phyloP scores from a whole-genome alignment of 2,113 vertebrate species.

The Tretioscincus oriximinensis region DNA sequence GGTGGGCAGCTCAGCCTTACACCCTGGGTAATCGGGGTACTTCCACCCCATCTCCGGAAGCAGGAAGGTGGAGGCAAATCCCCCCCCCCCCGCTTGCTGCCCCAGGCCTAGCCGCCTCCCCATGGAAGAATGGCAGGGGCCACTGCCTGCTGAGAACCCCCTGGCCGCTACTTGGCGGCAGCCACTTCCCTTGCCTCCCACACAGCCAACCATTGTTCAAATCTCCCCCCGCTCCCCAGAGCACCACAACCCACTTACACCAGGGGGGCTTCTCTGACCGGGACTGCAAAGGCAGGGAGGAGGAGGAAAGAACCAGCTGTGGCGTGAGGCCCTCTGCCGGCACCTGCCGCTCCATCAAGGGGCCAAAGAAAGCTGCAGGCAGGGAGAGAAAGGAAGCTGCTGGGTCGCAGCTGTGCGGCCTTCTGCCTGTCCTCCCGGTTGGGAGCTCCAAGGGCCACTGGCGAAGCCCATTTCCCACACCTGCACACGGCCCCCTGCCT shows the following conservation, averaged over 20 bases:
- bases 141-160: too few species aligned
- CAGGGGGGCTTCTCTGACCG: slow-evolving; percentile 91
- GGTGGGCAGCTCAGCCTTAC: too few species aligned
- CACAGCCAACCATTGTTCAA: neutral
- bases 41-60: neutral
- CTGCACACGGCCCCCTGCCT: neutral
- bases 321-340: slow-evolving; percentile 84
- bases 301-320: slow-evolving; percentile 84
- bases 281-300: slow-evolving; percentile 79
- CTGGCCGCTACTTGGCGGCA: neutral
- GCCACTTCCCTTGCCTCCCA: too few species aligned
- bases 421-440: neutral
- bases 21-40: neutral
- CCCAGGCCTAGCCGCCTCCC: too few species aligned
- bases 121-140: too few species aligned
- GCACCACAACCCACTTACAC: slow-evolving; percentile 82
- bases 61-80: neutral
- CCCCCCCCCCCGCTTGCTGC: too few species aligned
- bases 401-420: neutral
- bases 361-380: slow-evolving; percentile 82
- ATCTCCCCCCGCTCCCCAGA: neutral
- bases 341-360: slow-evolving; percentile 80
- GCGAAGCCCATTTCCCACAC: neutral
- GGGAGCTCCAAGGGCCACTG: neutral
- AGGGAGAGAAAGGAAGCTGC: neutral